A percentile compares a stretch with the other conserved stretches of the same genome.
These are phyloP conservation scores for Crax fasciolata DNA, from an alignment of 2,797 vertebrate genomes.

Conservation along the genomic window DNA sequence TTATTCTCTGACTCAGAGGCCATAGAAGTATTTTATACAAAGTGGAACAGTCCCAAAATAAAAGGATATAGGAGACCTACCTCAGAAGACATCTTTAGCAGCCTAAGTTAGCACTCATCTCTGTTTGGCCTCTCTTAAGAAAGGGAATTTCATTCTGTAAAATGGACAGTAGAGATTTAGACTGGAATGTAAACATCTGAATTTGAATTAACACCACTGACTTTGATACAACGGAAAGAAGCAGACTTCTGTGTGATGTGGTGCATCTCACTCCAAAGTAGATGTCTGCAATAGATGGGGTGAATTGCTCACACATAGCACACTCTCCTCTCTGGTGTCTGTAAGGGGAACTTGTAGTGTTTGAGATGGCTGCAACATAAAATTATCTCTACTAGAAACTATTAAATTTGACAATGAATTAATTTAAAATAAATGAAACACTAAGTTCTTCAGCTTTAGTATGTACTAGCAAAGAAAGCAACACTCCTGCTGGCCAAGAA, in stretches of 20 bases:
- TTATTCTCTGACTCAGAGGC: not conserved
- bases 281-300: not conserved
- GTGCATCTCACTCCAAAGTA: not conserved
- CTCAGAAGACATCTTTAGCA: not conserved
- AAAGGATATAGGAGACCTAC: not conserved
- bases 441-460: not conserved
- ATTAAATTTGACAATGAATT: not conserved
- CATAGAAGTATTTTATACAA: accelerated
- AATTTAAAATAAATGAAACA: not conserved
- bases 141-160: not conserved
- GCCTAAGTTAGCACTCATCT: not conserved
- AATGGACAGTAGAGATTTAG: not conserved
- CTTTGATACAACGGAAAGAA: not conserved
- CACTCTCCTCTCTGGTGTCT: not conserved
- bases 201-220: not conserved
- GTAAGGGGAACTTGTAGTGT: not conserved
- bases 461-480: not conserved
- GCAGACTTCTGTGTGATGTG: not conserved
- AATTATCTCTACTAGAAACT: not conserved
- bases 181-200: not conserved
- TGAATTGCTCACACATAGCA: not conserved
- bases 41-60: not conserved
- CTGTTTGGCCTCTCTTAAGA: not conserved
- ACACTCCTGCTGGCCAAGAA: not conserved
- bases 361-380: not conserved